Evolutionary conservation across 2,888 invertebrate species (phyloP).

Genomic region (Trachelus iudaicus): DNA sequence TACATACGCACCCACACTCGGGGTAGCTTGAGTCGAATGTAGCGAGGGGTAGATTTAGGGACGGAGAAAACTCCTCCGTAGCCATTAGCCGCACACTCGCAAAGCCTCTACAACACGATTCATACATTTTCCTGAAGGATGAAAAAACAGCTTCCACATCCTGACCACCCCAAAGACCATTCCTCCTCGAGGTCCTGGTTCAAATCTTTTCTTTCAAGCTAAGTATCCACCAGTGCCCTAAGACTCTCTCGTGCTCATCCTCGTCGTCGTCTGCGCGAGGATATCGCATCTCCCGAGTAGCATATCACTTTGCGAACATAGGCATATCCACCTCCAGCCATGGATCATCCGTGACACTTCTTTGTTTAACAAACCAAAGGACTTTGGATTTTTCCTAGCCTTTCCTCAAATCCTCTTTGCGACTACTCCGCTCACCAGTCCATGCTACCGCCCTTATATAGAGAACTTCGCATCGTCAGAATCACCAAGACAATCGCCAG

Average conservation of each 20-base stretch:
- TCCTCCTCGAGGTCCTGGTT: not conserved
- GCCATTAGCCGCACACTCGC: slow-evolving; percentile 59
- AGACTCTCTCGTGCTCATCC: not conserved
- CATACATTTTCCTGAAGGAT: slow-evolving; percentile 62
- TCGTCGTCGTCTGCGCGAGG: not conserved
- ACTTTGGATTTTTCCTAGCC: slow-evolving; percentile 35
- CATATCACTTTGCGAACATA: not conserved
- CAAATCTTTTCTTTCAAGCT: not conserved
- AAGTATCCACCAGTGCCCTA: not conserved
- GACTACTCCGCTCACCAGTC: not conserved
- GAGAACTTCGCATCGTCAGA: not conserved
- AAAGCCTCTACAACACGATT: slow-evolving; percentile 64
- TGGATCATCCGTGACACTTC: slow-evolving; percentile 22
- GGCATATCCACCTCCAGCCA: not conserved
- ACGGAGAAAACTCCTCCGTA: slow-evolving; percentile 46
- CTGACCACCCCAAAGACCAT: not conserved
- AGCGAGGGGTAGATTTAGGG: slow-evolving; percentile 54
- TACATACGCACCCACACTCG: not conserved
- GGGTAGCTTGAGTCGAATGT: not conserved
- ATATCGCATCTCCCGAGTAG: not conserved
- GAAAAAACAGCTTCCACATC: slow-evolving; percentile 45
- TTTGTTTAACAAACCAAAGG: slow-evolving; percentile 29
- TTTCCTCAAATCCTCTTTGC: slow-evolving; percentile 1
- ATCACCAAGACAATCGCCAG: not conserved
- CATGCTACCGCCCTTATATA: not conserved